Evolutionary conservation across 2,888 invertebrate species (phyloP), one percentile per base, ranked within the genome.

Genomic region (Leucophenga montana): DNA sequence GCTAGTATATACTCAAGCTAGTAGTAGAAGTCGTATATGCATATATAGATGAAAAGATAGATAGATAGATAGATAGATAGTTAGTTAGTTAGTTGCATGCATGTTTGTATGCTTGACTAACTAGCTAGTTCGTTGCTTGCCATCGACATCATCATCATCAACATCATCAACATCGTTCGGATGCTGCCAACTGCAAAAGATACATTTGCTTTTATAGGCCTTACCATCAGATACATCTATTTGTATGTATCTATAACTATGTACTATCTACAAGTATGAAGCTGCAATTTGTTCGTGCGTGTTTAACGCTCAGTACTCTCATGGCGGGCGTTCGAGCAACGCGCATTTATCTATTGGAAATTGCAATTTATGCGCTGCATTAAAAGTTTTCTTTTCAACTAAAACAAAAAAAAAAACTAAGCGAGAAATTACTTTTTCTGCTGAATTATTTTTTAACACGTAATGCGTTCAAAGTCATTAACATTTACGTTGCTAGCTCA

Each of bases 281-380:
- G 82, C 75, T 83, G 78, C 83, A 83, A 82, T 74, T 82, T 76
- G 69, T 59, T 66, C 72, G 74, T 80, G 81, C 81, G 83, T 84
- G 81, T 75, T 81, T 75, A 84, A 73, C 80, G 82, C 82, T 80
- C 18, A 31, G 39, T 61, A 44, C 18, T 50, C 50, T 3, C 50
- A 11, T 50, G n/a, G 50, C 50, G 16, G 18, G 50, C 53, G 53
- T 53, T 53, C 53, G 14, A 9, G 6, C 14, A 27, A 27, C 56
- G 14, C 13, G 39, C 44, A 44, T 61, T 61, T 33, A 61, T 61
- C 33, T 39, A 61, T 61, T 44, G 33, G 39, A 57, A 61, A 61
- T 18, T 44, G 61, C 61, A 61, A 61, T 61, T 61, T 61, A 61
- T 61, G 39, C 20, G 59, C n/a, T 16, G 59, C 59, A 31, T 59